Base-by-base conservation (phyloP, 2,888 invertebrate species). In the Blastobasis adustella region DNA sequence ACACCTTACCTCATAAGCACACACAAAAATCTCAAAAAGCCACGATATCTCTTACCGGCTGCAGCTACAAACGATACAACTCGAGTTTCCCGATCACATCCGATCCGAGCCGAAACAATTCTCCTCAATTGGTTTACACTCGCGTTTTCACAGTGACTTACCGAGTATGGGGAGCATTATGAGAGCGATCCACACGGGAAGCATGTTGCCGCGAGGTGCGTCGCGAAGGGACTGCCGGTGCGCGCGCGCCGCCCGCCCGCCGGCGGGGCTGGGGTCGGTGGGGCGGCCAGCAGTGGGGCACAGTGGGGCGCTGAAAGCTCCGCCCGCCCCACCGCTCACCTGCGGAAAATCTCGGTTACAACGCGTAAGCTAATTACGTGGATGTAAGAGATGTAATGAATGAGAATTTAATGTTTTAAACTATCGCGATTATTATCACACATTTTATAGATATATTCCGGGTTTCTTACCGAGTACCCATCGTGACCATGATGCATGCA, bases 151-250 rank as follows among this genome's bases (percentile, higher is more conserved):
- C 65, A 55, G 23, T 52, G 60, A 86, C 87, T 87, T 87, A 88
- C 87, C 87, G 78, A 88, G 73, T 56, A 85, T 69, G 72, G 87
- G 87, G 82, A 88, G 85, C 74, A 87, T 77, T 65, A 80, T 73
- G 57, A 88, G 74, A 68, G 85, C 77, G 70, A 86, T 75, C 87
- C 87, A 88, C 79, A 85, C 67, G 70, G 76, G 79, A 79, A 78
- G 81, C 87, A 88, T 88, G 86, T 76, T 78, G 79, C 74, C 84
- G 83, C 86, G 76, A 71, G 71, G 74, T 70, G 72, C 72, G 82
- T 71, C 82, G 83, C 85, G 84, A 68, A 71, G 63, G 76, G 76
- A 87, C 86, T 87, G 86, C 56, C 62, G 55, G 57, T 57, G 69
- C 71, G 69, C 70, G 58, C 52, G 65, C 70, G 74, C 76, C 76